A percentile compares a stretch with the other conserved stretches of the same genome.
Evolutionary conservation across 2,888 invertebrate species (phyloP).

Genomic region (Agrochola lota): DNA sequence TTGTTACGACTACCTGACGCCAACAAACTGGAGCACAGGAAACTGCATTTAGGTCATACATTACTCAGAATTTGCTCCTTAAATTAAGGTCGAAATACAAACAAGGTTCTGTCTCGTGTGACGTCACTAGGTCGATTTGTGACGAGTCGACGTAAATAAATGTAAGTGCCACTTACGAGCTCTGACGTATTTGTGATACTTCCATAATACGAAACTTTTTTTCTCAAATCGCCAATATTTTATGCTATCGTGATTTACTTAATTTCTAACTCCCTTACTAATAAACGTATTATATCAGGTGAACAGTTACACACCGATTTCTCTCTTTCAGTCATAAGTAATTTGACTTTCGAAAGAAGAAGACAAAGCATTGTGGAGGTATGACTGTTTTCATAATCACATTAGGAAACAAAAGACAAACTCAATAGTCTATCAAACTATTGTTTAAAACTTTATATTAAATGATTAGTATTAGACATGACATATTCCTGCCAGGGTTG

Average conservation of each 20-base stretch:
- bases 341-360: too few relatives aligned
- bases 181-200: not conserved
- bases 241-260: too few relatives aligned
- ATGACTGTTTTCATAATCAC: too few relatives aligned
- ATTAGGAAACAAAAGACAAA: too few relatives aligned
- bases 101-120: constrained; percentile 35
- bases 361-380: too few relatives aligned
- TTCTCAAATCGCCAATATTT: not conserved
- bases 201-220: not conserved
- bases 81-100: constrained; percentile 45
- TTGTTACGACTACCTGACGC: constrained; percentile 43
- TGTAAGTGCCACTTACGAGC: constrained; percentile 1
- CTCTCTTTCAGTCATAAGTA: too few relatives aligned
- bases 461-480: too few relatives aligned
- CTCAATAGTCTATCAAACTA: not conserved
- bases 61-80: constrained; percentile 47
- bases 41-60: constrained; percentile 61
- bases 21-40: constrained; percentile 51
- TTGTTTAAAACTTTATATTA: not conserved
- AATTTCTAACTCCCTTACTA: too few relatives aligned
- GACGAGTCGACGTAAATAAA: not conserved
- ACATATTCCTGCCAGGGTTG: too few relatives aligned
- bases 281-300: too few relatives aligned
- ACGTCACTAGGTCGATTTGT: constrained; percentile 27
- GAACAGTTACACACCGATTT: too few relatives aligned